These are phyloP conservation scores for Periparus ater DNA, from an alignment of 2,797 vertebrate genomes.

Conservation along the genomic window DNA sequence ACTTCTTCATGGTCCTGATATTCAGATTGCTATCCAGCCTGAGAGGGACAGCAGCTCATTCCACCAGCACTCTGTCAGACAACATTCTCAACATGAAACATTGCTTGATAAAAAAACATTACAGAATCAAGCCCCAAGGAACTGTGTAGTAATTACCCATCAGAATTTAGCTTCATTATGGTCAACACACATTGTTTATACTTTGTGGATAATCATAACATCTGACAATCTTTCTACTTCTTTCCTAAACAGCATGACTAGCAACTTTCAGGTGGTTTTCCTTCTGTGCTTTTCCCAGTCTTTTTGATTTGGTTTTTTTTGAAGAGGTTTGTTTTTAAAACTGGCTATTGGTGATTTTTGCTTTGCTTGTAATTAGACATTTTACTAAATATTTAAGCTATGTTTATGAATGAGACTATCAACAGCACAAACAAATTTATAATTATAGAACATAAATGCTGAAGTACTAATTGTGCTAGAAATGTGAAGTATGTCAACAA, in stretches of 20 bases:
- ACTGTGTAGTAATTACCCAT: not conserved
- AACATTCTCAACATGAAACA: not conserved
- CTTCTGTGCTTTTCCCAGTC: not conserved
- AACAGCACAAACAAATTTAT: not conserved
- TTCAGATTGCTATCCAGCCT: not conserved
- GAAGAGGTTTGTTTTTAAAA: not conserved
- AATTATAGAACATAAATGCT: not conserved
- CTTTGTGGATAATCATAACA: not conserved
- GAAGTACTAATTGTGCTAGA: conserved; percentile 6
- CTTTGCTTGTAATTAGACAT: not conserved
- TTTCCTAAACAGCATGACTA: not conserved
- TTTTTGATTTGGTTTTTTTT: not conserved
- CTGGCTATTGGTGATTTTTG: not conserved
- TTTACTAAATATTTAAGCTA: not conserved
- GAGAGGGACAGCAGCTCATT: not conserved
- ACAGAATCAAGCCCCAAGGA: not conserved
- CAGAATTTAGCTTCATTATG: not conserved
- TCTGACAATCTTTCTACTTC: not conserved
- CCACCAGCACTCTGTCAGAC: not conserved
- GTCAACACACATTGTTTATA: not conserved
- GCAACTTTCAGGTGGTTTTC: not conserved
- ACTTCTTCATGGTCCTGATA: not conserved
- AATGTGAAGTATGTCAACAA: not conserved
- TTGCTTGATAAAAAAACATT: not conserved
- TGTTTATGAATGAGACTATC: not conserved